Conservation (phyloP, 2,113 vertebrate species). For the Paratilapia polleni region DNA sequence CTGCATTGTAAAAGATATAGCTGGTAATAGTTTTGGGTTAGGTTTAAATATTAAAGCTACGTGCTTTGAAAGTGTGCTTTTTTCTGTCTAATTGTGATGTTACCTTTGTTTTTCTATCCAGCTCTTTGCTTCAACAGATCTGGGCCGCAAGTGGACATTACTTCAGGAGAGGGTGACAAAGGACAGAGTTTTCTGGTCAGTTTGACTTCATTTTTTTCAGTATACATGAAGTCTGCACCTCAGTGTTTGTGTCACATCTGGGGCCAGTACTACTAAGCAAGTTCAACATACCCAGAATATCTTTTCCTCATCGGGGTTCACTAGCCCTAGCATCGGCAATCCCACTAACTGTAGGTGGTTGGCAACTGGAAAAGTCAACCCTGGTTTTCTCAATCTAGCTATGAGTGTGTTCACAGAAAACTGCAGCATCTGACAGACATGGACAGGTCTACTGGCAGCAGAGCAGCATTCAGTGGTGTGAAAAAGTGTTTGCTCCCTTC, state of each 20-base stretch:
- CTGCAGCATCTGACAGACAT: neutral
- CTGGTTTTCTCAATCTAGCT: neutral
- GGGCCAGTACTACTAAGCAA: neutral
- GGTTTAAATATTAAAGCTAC: neutral
- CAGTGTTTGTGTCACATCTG: neutral
- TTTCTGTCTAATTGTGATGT: conserved; percentile 6
- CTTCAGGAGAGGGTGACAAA: conserved; percentile 94
- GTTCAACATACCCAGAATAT: neutral
- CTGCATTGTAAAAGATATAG: conserved; percentile 13
- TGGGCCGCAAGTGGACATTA: conserved; percentile 92
- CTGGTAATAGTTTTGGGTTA: neutral
- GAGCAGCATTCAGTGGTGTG: too few species aligned
- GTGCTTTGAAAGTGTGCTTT: neutral
- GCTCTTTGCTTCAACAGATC: conserved; percentile 89
- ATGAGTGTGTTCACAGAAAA: neutral
- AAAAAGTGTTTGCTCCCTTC: too few species aligned
- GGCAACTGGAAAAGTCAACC: neutral
- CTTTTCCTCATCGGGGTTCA: neutral
- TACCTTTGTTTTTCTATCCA: conserved; percentile 59
- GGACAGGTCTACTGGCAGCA: neutral
- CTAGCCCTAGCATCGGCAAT: neutral
- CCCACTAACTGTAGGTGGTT: neutral
- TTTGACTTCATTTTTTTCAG: neutral
- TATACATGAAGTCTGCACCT: neutral
- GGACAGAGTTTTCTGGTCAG: conserved; percentile 92